Evolutionary conservation across 2,888 invertebrate genomes (phyloP).

Genomic region (Aleiodes leptofemur): DNA sequence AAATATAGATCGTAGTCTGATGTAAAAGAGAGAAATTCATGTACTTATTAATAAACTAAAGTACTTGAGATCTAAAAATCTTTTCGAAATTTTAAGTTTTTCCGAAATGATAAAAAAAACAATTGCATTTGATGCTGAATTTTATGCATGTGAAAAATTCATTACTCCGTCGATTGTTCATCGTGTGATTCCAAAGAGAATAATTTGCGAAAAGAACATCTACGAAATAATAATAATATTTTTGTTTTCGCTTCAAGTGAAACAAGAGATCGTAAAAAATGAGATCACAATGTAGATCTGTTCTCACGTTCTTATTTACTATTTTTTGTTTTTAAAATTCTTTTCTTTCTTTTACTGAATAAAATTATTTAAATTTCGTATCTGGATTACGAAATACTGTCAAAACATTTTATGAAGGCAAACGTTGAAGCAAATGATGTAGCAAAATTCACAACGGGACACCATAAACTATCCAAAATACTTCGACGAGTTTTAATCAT

Average conservation of each 20-base stretch:
- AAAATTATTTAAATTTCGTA: slow-evolving; percentile 5
- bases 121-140: no score
- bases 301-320: slow-evolving; percentile 4
- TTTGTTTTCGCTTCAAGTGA: background rate
- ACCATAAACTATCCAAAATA: slow-evolving; percentile 3
- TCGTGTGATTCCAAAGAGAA: background rate
- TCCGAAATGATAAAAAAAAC: no score
- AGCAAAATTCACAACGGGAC: slow-evolving; percentile 24
- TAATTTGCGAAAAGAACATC: background rate
- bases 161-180: background rate
- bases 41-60: no score
- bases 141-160: no score
- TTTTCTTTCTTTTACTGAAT: background rate
- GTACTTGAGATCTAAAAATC: no score
- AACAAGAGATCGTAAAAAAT: background rate
- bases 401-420: slow-evolving; percentile 5
- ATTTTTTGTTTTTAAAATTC: background rate
- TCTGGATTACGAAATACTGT: slow-evolving; percentile 24
- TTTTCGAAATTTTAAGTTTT: no score
- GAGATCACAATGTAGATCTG: background rate
- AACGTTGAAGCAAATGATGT: background rate
- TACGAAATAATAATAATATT: background rate
- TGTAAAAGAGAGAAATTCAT: no score
- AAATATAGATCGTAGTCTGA: no score
- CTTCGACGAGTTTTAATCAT: background rate